Evolutionary conservation across 2,888 invertebrate genomes (phyloP), one percentile per base, ranked within the genome.

Genomic region (Andrena trimmerana): DNA sequence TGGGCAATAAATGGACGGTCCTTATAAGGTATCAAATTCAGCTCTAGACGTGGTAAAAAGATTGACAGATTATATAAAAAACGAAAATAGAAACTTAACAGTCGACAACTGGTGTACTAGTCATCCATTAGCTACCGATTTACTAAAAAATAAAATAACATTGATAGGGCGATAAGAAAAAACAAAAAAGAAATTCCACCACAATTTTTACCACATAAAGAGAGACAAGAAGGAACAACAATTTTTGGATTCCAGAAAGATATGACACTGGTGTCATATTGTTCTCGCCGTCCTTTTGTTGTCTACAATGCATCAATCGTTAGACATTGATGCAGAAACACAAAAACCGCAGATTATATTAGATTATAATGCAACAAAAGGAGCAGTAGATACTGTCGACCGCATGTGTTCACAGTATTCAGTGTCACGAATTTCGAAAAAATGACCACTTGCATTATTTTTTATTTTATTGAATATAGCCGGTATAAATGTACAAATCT

Each of bases 291-390:
- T 54, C 24, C 6, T 54, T 8, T 54, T 54, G 20, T 54, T 54
- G 20, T 27, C 27, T 1, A 27, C 27, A 27, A 27, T 27, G 27
- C 27, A 27, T 27, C 27, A 27, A 27, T 27, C 27, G 27, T 27
- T 24, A 20, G n/a, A n/a, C 20, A 20, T 54, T 54, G 54, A 54
- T 54, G 24, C n/a, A 7, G 20, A 54, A 8, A 54, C 24, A 7
- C n/a, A 54, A 54, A 54, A 54, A 20, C 54, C 54, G n/a, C 54
- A 54, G n/a, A 54, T 54, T 8, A 54, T 54, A 7, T 54, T 54
- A 20, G 54, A 54, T 54, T 54, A 54, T 20, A 54, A 54, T 20
- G 20, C 20, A 7, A 54, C 54, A 54, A 54, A 54, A 20, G 7
- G 54, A 54, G 54, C n/a, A 2, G 54, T 54, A 5, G 54, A 54